Evolutionary conservation across 2,888 invertebrate species (phyloP).

Genomic region (Graphium colonna): DNA sequence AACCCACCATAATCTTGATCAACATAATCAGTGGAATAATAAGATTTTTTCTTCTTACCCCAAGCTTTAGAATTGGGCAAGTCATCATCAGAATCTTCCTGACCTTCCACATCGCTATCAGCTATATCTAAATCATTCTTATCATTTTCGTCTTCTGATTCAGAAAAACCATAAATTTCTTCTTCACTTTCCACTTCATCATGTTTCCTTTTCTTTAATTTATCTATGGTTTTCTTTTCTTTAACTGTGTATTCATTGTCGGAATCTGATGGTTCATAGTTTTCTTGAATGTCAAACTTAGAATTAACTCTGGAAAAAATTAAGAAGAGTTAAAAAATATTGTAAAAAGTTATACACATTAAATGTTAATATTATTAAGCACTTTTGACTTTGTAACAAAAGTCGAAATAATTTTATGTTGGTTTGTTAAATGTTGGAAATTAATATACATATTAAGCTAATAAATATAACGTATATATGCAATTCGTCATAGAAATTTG

Average conservation of each 20-base stretch:
- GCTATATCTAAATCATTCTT: conserved; percentile 76
- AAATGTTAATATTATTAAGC: no score
- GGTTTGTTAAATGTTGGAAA: no score
- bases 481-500: no score
- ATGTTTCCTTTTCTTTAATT: conserved; percentile 76
- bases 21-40: conserved; percentile 93
- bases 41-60: conserved; percentile 90
- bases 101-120: conserved; percentile 89
- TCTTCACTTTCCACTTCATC: conserved; percentile 80
- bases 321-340: conserved; percentile 6
- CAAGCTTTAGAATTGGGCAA: conserved; percentile 91
- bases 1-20: conserved; percentile 91
- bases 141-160: conserved; percentile 65
- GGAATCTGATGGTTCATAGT: conserved; percentile 84
- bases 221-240: conserved; percentile 82
- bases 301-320: conserved; percentile 57
- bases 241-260: conserved; percentile 85
- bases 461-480: no score
- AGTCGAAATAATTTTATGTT: no score
- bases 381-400: no score
- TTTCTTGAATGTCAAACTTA: conserved; percentile 67
- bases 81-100: conserved; percentile 83
- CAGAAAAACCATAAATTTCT: conserved; percentile 83
- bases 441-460: no score
- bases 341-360: no score